Conservation (phyloP, 2,113 vertebrate genomes). For the Rattus rattus region DNA sequence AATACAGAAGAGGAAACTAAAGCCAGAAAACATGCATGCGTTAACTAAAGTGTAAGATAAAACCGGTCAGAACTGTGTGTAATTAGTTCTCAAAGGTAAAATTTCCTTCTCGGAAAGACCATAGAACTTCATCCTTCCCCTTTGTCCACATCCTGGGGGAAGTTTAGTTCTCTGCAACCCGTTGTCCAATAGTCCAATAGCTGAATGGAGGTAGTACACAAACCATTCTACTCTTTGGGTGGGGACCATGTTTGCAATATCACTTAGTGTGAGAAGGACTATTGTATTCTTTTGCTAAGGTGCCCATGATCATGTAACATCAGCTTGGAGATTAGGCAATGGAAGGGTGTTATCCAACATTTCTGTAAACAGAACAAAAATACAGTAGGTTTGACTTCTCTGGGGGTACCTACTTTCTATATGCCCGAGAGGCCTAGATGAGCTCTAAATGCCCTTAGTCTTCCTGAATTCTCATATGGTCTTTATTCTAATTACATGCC, state of each 20-base stretch:
- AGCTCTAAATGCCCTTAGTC: background rate
- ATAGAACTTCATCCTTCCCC: background rate
- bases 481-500: background rate
- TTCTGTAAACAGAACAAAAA: background rate
- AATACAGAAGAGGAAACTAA: background rate
- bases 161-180: background rate
- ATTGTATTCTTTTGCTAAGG: background rate
- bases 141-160: background rate
- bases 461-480: fast-evolving
- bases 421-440: no score
- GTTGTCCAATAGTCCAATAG: background rate
- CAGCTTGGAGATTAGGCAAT: background rate
- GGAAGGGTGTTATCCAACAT: background rate
- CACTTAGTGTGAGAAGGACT: background rate
- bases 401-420: fast-evolving
- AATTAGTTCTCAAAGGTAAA: background rate
- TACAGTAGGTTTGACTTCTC: background rate
- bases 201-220: background rate
- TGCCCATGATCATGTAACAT: no score
- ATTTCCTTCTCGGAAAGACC: background rate
- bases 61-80: background rate
- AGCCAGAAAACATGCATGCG: background rate
- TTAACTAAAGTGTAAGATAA: background rate
- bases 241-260: background rate
- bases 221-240: background rate